A percentile compares a stretch with the other conserved stretches of the same genome.
Conservation (phyloP, 2,888 invertebrate species). For the Drosophila austrosaltans region DNA sequence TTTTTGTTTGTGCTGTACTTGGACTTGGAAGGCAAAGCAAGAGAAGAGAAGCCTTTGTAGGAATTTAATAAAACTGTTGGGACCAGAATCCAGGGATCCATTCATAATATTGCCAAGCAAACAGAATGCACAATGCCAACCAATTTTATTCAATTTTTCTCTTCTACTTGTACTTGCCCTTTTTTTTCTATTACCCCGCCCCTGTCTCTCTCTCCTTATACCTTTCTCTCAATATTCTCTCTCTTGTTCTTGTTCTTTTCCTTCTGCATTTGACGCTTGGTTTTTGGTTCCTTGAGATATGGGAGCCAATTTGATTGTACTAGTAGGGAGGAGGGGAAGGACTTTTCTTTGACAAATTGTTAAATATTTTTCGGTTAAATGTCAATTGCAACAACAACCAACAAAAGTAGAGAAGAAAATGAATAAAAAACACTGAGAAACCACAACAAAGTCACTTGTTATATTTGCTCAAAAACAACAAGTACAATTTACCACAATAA, state of each 20-base stretch:
- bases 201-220: no score
- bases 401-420: not conserved
- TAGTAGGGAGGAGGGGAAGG: not conserved
- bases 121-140: slow-evolving; percentile 71
- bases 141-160: slow-evolving; percentile 42
- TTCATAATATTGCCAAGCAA: slow-evolving; percentile 63
- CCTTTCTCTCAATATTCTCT: not conserved
- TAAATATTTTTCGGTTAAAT: slow-evolving; percentile 38
- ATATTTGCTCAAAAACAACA: not conserved
- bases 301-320: slow-evolving; percentile 61
- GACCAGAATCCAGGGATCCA: slow-evolving; percentile 43
- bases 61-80: slow-evolving; percentile 75
- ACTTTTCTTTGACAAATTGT: slow-evolving; percentile 25
- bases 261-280: slow-evolving; percentile 32
- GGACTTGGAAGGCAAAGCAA: slow-evolving; percentile 24
- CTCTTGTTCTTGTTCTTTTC: slow-evolving; percentile 8
- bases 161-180: not conserved
- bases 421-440: slow-evolving; percentile 38
- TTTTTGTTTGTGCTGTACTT: slow-evolving; percentile 9
- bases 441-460: slow-evolving; percentile 61
- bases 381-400: not conserved
- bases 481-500: slow-evolving; percentile 61
- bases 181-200: not conserved
- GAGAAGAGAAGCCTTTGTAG: slow-evolving; percentile 65
- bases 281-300: slow-evolving; percentile 46